Evolutionary conservation across 2,888 invertebrate genomes (phyloP).

Genomic region (Xiphydria camelus): DNA sequence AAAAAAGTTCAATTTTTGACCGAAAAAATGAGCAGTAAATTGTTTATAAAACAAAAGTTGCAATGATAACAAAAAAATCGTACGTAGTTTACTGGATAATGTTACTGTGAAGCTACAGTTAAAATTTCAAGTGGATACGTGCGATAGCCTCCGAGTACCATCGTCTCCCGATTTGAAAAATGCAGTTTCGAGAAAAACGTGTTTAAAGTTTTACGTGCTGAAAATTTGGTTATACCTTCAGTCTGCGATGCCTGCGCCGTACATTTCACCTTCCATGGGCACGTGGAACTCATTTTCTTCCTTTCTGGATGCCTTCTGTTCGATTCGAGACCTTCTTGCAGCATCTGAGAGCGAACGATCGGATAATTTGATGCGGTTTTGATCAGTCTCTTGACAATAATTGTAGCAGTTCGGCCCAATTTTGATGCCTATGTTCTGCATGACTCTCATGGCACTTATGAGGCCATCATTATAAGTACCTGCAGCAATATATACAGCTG

Average conservation of each 20-base stretch:
- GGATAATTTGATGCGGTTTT: too few species aligned
- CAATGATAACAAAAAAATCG: neutral
- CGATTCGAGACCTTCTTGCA: too few species aligned
- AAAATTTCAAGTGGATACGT: neutral
- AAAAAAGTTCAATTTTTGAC: neutral
- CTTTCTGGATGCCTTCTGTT: too few species aligned
- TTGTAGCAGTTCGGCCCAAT: slow-evolving; percentile 19
- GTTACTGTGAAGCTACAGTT: neutral
- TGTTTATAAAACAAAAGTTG: neutral
- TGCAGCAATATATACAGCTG: slow-evolving; percentile 15
- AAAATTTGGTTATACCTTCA: neutral
- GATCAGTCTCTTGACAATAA: slow-evolving; percentile 15
- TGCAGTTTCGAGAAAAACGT: neutral
- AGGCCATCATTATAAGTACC: slow-evolving; percentile 18
- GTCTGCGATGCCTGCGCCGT: neutral
- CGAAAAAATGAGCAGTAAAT: neutral
- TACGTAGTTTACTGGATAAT: neutral
- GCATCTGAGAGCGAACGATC: too few species aligned
- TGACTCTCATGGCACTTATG: slow-evolving; percentile 14
- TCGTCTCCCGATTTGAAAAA: neutral
- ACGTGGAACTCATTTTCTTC: too few species aligned
- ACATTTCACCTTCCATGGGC: too few species aligned
- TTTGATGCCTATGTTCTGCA: slow-evolving; percentile 15
- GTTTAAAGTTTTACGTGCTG: neutral
- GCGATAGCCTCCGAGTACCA: neutral